Conservation (phyloP, 2,888 invertebrate genomes). For the Conistra vaccinii region DNA sequence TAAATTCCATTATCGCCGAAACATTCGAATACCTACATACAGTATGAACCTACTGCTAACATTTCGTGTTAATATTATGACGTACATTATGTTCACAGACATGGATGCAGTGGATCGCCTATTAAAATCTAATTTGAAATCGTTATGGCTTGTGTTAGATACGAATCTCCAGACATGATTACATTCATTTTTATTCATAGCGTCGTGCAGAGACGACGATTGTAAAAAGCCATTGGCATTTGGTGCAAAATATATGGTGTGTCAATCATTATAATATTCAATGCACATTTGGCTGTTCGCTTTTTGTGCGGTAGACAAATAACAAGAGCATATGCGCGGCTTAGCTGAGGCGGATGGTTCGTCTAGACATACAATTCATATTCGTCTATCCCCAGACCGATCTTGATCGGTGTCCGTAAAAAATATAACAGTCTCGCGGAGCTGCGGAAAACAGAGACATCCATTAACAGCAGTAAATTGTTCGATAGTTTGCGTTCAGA, state of each 20-base stretch:
- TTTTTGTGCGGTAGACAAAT: slow-evolving; percentile 72
- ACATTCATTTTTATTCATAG: slow-evolving; percentile 79
- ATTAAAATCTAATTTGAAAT: slow-evolving; percentile 71
- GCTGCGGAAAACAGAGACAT: slow-evolving; percentile 73
- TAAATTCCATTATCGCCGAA: slow-evolving; percentile 62
- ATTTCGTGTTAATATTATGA: slow-evolving; percentile 53
- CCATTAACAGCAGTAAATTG: slow-evolving; percentile 77
- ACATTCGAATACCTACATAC: slow-evolving; percentile 49
- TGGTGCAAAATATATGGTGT: slow-evolving; percentile 73
- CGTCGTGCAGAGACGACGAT: slow-evolving; percentile 68
- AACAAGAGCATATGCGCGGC: slow-evolving; percentile 72
- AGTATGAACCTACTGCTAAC: slow-evolving; percentile 45
- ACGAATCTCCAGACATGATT: slow-evolving; percentile 78
- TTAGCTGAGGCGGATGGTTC: slow-evolving; percentile 79
- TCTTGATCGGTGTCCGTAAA: slow-evolving; percentile 77
- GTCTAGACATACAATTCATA: slow-evolving; percentile 84
- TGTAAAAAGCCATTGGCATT: slow-evolving; percentile 74
- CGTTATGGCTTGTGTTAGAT: slow-evolving; percentile 72
- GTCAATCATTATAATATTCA: slow-evolving; percentile 79
- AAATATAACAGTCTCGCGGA: slow-evolving; percentile 74
- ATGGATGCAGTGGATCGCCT: slow-evolving; percentile 66
- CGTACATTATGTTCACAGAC: slow-evolving; percentile 37
- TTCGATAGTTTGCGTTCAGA: slow-evolving; percentile 53
- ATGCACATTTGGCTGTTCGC: slow-evolving; percentile 76
- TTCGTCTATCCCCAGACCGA: slow-evolving; percentile 82